Conservation (phyloP, 2,888 invertebrate genomes). For the Volucella inanis region DNA sequence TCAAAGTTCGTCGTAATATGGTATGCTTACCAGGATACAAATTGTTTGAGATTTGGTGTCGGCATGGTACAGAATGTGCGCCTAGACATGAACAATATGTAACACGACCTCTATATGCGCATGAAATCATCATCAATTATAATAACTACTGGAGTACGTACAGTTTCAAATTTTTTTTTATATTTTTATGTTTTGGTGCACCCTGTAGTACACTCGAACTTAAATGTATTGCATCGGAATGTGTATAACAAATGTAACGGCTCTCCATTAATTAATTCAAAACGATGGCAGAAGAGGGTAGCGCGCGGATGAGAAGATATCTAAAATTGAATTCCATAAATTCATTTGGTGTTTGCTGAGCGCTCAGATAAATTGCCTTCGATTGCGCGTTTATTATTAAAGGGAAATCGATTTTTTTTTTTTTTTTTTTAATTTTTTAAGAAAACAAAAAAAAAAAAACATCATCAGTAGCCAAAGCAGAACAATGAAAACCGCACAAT, state of each 20-base stretch:
- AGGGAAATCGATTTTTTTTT: slow-evolving; percentile 68
- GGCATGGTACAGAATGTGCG: slow-evolving; percentile 46
- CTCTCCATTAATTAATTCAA: slow-evolving; percentile 72
- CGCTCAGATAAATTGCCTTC: slow-evolving; percentile 73
- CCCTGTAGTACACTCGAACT: background rate
- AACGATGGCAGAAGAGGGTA: slow-evolving; percentile 31
- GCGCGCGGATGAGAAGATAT: slow-evolving; percentile 22
- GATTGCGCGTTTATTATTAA: slow-evolving; percentile 73
- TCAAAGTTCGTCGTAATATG: background rate
- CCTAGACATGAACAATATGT: slow-evolving; percentile 52
- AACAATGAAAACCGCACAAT: slow-evolving; percentile 73
- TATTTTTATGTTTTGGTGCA: slow-evolving; percentile 1
- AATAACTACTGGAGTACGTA: slow-evolving; percentile 20
- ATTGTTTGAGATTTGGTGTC: slow-evolving; percentile 56
- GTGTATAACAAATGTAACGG: slow-evolving; percentile 24
- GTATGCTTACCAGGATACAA: slow-evolving; percentile 50
- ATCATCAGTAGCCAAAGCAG: slow-evolving; percentile 34
- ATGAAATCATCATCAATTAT: slow-evolving; percentile 66
- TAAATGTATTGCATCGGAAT: slow-evolving; percentile 5
- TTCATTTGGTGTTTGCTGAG: slow-evolving; percentile 60
- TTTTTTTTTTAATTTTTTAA: slow-evolving; percentile 14
- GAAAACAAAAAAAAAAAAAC: slow-evolving; percentile 31
- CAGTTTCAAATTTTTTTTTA: background rate
- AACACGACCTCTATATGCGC: slow-evolving; percentile 51
- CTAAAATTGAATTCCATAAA: slow-evolving; percentile 74